phyloP scores from a whole-genome alignment of 2,888 invertebrate species.

The Flexamia atlantica region DNA sequence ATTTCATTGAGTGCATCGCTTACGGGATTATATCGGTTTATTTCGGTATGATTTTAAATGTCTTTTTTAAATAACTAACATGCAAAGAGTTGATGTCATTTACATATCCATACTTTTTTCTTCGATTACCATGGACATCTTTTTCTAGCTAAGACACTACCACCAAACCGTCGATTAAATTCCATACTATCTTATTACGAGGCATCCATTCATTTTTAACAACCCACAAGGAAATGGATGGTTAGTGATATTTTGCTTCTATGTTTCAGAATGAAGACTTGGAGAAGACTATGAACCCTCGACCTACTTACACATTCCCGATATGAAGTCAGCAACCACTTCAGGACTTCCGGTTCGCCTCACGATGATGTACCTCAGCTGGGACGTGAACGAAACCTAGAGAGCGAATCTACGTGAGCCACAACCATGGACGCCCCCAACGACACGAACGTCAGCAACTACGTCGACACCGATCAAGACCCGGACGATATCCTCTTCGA shows the following conservation, averaged over 20 bases:
- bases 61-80: too few relatives aligned
- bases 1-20: too few relatives aligned
- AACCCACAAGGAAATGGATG: too few relatives aligned
- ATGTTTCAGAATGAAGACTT: not conserved
- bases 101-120: too few relatives aligned
- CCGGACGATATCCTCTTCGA: conserved; percentile 77
- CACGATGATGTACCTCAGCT: conserved; percentile 17
- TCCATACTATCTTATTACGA: too few relatives aligned
- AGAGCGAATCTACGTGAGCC: not conserved
- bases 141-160: too few relatives aligned
- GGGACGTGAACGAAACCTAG: conserved; percentile 63
- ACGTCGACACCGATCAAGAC: not conserved
- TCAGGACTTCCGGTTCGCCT: not conserved
- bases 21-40: too few relatives aligned
- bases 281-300: not conserved
- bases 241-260: not conserved
- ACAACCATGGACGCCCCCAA: conserved; percentile 22
- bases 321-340: not conserved
- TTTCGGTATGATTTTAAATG: too few relatives aligned
- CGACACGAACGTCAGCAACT: conserved; percentile 41
- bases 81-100: too few relatives aligned
- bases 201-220: too few relatives aligned
- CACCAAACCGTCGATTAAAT: too few relatives aligned
- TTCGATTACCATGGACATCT: too few relatives aligned
- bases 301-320: not conserved